Base-by-base conservation (phyloP, 2,113 vertebrate genomes). In the Lepisosteus osseus region DNA sequence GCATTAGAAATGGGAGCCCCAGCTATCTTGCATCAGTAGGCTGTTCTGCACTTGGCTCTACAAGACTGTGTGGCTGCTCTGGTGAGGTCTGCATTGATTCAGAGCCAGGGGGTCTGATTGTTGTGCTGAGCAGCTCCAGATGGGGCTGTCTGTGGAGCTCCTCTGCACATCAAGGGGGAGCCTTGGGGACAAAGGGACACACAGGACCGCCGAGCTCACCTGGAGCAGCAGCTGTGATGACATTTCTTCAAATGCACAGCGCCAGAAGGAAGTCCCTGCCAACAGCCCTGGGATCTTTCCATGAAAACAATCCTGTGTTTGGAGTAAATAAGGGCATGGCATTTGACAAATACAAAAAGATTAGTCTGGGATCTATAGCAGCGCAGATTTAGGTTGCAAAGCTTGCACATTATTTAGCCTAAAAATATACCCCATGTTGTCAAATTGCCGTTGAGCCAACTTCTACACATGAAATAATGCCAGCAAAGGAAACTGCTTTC, bases 121-220 rank as follows among this genome's bases (percentile, higher is more conserved):
- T 90, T 90, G 86, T 89, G 89, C 81, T 89, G 91, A 92, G 90
- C 75, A 89, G 83, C 78, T 87, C 88, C 88, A 91, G 87, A 90
- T 92, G 90, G 88, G 87, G 82, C 89, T 86, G 88, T 85, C 87
- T 80, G 13, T 71, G 83, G 78, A 86, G 86, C 82, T 86, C 85
- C 80, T 75, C 65, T 84, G 79, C 83, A 83, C 3, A n/a, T 14
- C 11, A n/a, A 13, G 56, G 56, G 56, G 56, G 47, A 51, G 47
- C 3, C 3, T 4, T 59, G 2, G 13, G 56, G 7, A 59, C 56
- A 59, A 59, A 59, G 9, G 29, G 47, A 51, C 47, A 51, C 47
- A 59, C 3, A 59, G n/a, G 7, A 59, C 7, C 7, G 2, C 11
- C 1, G 13, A 0, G 11, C 12, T n/a, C 56, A 12, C n/a, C 56